These are phyloP conservation scores for Coturnix japonica DNA, from an alignment of 2,113 vertebrate genomes.

Conservation along the genomic window DNA sequence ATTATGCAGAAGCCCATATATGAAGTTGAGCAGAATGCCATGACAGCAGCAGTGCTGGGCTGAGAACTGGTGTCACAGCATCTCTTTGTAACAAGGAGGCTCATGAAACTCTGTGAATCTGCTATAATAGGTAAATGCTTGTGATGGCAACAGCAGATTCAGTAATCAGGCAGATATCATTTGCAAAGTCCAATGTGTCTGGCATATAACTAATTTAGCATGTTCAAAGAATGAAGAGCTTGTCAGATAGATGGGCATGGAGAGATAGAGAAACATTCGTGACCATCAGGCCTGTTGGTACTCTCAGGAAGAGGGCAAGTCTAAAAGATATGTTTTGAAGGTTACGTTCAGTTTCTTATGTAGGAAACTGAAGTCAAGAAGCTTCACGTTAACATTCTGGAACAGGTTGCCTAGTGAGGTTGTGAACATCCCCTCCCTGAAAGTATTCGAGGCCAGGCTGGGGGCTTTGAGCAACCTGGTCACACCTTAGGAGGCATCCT, in stretches of 20 bases:
- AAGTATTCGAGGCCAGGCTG: too few relatives aligned
- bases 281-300: not conserved
- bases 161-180: not conserved
- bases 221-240: not conserved
- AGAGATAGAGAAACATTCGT: not conserved
- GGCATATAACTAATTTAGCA: not conserved
- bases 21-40: not conserved
- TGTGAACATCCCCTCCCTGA: too few relatives aligned
- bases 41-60: not conserved
- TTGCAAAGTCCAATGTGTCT: not conserved
- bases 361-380: not conserved
- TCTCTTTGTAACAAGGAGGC: rapidly evolving
- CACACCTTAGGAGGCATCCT: too few relatives aligned
- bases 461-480: too few relatives aligned
- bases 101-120: not conserved
- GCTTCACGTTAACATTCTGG: not conserved
- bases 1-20: not conserved
- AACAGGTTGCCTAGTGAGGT: too few relatives aligned
- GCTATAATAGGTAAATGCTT: not conserved
- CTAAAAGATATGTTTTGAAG: not conserved
- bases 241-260: not conserved
- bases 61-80: not conserved
- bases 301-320: not conserved
- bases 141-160: not conserved
- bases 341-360: not conserved